Percentiles rank a stretch among this genome's conserved stretches.
phyloP scores from a whole-genome alignment of 35 echinoderm and acorn worm genomes.

The Apostichopus parvimensis region DNA sequence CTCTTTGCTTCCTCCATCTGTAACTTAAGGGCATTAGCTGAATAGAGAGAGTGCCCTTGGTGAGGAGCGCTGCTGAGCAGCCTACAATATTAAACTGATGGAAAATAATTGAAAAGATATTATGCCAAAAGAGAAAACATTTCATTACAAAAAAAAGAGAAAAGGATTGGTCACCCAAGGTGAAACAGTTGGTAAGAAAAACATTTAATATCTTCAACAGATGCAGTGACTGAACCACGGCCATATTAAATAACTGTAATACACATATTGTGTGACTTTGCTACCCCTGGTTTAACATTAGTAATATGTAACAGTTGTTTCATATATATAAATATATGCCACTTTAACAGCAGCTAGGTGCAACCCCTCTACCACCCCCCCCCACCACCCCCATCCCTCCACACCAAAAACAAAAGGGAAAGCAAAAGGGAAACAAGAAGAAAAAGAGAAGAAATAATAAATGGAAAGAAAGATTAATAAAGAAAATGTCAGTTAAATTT shows the following conservation, averaged over 20 bases:
- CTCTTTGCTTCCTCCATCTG: not conserved
- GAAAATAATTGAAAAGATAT: constrained; percentile 20
- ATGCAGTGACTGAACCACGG: not conserved
- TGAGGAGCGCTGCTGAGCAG: not conserved
- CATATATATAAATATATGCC: no score
- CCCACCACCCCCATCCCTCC: no score
- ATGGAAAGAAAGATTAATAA: no score
- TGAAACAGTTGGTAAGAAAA: constrained; percentile 9
- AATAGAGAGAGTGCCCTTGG: not conserved
- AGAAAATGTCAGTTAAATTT: not conserved
- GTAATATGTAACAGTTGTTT: no score
- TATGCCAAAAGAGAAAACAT: constrained; percentile 9
- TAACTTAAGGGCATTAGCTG: constrained; percentile 3
- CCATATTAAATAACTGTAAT: no score
- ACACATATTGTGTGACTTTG: no score
- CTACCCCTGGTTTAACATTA: no score
- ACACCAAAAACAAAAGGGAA: no score
- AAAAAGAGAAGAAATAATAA: not conserved
- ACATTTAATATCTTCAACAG: constrained; percentile 15
- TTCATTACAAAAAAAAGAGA: not conserved
- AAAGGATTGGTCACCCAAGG: constrained; percentile 10
- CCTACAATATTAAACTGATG: not conserved
- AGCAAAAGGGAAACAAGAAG: not conserved
- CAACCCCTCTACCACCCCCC: no score
- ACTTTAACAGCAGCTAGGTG: no score